Evolutionary conservation across 53 echinoderm and acorn worm species (phyloP).

Genomic region (Holothuria scabra): DNA sequence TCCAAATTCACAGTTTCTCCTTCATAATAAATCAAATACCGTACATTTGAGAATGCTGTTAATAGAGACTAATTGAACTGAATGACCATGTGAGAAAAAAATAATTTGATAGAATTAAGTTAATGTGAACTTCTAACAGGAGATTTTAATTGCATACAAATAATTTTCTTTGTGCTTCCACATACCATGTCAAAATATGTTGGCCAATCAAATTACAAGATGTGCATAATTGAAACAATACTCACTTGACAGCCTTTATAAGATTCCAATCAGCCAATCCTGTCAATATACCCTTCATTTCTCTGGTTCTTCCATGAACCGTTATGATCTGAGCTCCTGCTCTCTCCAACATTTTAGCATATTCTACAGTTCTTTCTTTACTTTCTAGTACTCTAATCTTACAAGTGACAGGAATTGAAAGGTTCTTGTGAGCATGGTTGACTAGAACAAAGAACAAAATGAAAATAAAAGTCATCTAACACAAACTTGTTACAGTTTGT

Average conservation of each 20-base stretch:
- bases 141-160: not conserved
- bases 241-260: conserved; percentile 97
- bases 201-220: not conserved
- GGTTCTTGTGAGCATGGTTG: conserved; percentile 74
- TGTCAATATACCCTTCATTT: conserved; percentile 92
- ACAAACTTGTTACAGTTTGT: too few species aligned
- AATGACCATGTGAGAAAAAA: too few species aligned
- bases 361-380: conserved; percentile 73
- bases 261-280: conserved; percentile 88
- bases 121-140: too few species aligned
- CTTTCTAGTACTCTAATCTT: conserved; percentile 87
- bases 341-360: conserved; percentile 95
- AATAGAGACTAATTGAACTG: too few species aligned
- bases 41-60: too few species aligned
- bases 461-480: not conserved
- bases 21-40: too few species aligned
- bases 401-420: conserved; percentile 89
- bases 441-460: conserved; percentile 44
- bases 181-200: not conserved
- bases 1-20: too few species aligned
- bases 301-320: conserved; percentile 89
- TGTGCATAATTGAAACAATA: not conserved
- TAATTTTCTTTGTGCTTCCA: not conserved
- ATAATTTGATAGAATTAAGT: too few species aligned
- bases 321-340: conserved; percentile 90